Evolutionary conservation across 2,888 invertebrate genomes (phyloP).

Genomic region (Drosophila atripex): DNA sequence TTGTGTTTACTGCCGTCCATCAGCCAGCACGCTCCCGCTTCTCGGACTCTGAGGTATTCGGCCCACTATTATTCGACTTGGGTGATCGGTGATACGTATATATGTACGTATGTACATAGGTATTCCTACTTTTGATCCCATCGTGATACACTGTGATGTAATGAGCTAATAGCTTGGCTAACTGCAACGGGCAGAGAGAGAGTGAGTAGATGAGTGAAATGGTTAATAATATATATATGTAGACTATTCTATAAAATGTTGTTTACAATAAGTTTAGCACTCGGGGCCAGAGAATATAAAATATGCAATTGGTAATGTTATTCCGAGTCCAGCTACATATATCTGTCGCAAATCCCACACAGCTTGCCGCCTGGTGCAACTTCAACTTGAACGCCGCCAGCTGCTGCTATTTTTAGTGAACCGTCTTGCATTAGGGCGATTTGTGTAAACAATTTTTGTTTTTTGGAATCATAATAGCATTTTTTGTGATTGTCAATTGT

Average conservation of each 20-base stretch:
- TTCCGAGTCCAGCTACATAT: not conserved
- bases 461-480: not conserved
- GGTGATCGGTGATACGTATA: constrained; percentile 46
- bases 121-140: constrained; percentile 23
- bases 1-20: constrained; percentile 24
- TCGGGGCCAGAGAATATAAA: not conserved
- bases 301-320: not conserved
- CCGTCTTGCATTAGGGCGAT: constrained; percentile 7
- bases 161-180: constrained; percentile 40
- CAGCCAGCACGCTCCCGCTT: constrained; percentile 26
- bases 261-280: no score
- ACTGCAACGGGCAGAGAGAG: constrained; percentile 27
- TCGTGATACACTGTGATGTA: constrained; percentile 59
- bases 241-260: no score
- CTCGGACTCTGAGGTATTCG: constrained; percentile 9
- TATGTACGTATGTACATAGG: not conserved
- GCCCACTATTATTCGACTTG: not conserved
- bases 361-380: constrained; percentile 36
- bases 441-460: not conserved
- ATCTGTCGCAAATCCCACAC: constrained; percentile 21
- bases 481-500: no score
- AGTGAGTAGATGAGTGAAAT: constrained; percentile 15
- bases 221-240: no score
- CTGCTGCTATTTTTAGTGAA: constrained; percentile 66
- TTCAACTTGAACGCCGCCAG: constrained; percentile 61